Percentiles rank a stretch among this genome's conserved stretches.
Evolutionary conservation across 35 echinoderm and acorn worm species (phyloP).

Genomic region (Lytechinus pictus): DNA sequence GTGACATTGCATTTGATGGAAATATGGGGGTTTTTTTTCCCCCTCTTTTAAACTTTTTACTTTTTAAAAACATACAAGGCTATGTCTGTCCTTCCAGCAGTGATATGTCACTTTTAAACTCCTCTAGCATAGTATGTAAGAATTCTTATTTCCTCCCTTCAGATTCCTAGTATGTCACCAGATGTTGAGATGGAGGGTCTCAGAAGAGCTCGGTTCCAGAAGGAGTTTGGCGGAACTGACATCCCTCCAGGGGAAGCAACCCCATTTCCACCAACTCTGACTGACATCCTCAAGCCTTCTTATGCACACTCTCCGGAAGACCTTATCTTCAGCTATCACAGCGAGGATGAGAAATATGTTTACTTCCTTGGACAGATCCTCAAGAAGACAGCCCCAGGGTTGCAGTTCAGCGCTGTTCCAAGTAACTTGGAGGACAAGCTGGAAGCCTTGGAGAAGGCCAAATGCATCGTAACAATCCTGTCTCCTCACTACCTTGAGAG

Average conservation of each 20-base stretch:
- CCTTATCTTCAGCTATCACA: constrained; percentile 63
- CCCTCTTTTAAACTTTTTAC: no score
- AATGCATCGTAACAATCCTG: constrained; percentile 53
- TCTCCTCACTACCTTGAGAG: constrained; percentile 88
- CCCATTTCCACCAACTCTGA: background rate
- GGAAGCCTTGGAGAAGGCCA: constrained; percentile 57
- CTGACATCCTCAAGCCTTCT: background rate
- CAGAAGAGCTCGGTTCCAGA: background rate
- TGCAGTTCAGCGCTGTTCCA: constrained; percentile 31
- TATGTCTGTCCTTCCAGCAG: no score
- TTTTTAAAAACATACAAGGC: no score
- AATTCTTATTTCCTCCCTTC: background rate
- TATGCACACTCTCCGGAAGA: background rate
- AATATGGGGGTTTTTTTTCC: no score
- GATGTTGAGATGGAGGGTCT: constrained; percentile 13
- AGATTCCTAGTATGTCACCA: background rate
- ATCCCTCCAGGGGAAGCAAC: background rate
- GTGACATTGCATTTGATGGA: no score
- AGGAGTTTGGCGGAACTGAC: background rate
- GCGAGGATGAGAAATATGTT: constrained; percentile 66
- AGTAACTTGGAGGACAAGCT: constrained; percentile 47
- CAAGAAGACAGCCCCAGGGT: constrained; percentile 32
- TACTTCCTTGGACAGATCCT: constrained; percentile 41
- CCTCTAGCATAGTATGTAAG: background rate
- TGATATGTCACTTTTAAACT: no score